Percentiles rank a stretch among this genome's conserved stretches.
Conservation (phyloP, 2,888 invertebrate genomes). For the Eretmocerus hayati region DNA sequence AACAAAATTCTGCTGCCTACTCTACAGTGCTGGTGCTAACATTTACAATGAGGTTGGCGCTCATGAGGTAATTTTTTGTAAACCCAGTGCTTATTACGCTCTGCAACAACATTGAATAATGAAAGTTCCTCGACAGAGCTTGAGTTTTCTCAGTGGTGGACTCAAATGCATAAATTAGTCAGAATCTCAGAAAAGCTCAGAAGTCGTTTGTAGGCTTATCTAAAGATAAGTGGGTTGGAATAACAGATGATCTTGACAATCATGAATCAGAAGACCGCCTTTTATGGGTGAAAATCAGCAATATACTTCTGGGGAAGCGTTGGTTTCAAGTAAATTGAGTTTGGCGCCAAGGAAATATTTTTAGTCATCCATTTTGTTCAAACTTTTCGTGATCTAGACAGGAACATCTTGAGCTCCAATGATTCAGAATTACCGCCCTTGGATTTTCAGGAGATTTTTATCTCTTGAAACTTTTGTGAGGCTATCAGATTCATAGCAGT, state of each 20-base stretch:
- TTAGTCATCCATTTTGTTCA: conserved; percentile 29
- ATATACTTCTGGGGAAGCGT: conserved; percentile 32
- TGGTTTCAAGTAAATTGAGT: conserved; percentile 34
- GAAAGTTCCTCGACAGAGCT: too few species aligned
- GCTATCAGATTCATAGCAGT: conserved; percentile 35
- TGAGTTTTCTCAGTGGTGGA: too few species aligned
- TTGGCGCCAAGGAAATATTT: conserved; percentile 26
- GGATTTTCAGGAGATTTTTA: conserved; percentile 32
- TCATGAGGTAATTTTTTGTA: too few species aligned
- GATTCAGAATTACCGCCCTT: conserved; percentile 23
- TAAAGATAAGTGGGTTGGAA: conserved; percentile 15
- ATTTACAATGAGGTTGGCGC: too few species aligned
- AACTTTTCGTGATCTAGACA: conserved; percentile 22
- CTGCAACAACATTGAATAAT: too few species aligned
- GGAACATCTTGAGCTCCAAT: conserved; percentile 14
- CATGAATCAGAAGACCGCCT: conserved; percentile 19
- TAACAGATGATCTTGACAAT: conserved; percentile 17
- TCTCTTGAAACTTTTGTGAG: conserved; percentile 35
- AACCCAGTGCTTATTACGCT: too few species aligned
- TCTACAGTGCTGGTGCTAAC: too few species aligned
- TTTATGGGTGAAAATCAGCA: conserved; percentile 31
- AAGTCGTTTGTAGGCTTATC: conserved; percentile 9
- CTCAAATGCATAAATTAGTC: conserved; percentile 25
- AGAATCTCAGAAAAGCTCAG: conserved; percentile 23
- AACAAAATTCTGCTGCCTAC: too few species aligned